Percentiles rank a stretch among this genome's conserved stretches.
Conservation (phyloP, 2,797 vertebrate species). For the Girardinus metallicus region DNA sequence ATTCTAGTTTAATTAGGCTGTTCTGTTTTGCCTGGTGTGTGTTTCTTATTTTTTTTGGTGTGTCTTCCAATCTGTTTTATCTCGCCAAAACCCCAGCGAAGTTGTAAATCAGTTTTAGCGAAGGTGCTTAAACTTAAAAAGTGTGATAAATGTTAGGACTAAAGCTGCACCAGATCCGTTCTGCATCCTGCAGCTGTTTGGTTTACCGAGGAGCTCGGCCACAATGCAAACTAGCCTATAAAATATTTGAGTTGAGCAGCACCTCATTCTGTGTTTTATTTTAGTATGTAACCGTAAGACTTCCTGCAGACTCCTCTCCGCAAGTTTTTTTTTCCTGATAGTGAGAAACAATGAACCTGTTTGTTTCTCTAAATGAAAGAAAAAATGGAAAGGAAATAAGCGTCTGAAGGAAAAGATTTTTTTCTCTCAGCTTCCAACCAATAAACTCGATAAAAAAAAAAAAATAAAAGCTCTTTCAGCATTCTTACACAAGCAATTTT, state of each 20-base stretch:
- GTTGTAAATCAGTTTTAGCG: background rate
- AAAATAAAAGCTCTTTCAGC: background rate
- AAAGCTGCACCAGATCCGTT: background rate
- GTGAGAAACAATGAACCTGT: background rate
- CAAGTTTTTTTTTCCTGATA: background rate
- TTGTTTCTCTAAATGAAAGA: constrained; percentile 4
- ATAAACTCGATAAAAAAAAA: background rate
- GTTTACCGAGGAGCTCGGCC: background rate
- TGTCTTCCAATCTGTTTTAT: background rate
- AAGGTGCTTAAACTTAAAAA: background rate
- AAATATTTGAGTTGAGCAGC: background rate
- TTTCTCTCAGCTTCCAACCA: background rate
- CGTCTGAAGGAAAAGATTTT: background rate
- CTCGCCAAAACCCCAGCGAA: background rate
- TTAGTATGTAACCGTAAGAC: background rate
- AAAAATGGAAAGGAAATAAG: background rate
- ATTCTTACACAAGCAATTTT: background rate
- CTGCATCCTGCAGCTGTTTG: background rate
- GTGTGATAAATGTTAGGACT: background rate
- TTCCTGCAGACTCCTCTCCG: background rate
- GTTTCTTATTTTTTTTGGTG: background rate
- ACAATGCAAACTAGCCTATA: background rate
- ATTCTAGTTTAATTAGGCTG: background rate
- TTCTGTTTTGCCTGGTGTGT: background rate
- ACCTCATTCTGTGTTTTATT: background rate